phyloP scores from a whole-genome alignment of 2,797 vertebrate species.

The Semotilus atromaculatus region DNA sequence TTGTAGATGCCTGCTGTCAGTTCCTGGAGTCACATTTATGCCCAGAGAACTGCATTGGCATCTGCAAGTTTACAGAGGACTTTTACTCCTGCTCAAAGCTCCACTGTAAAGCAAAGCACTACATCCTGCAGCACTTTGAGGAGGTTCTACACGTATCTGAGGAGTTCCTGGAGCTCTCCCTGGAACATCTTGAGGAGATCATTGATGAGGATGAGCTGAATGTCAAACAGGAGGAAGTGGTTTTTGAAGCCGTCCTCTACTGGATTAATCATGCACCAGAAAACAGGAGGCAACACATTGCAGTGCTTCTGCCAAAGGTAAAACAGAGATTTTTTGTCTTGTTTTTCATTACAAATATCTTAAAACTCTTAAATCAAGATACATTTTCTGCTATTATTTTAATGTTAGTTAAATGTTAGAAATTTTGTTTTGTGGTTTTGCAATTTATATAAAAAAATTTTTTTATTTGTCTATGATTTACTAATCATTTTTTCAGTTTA shows the following conservation, averaged over 20 bases:
- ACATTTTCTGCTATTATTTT: too few species aligned
- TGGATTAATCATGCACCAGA: slow-evolving; percentile 56
- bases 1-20: slow-evolving; percentile 72
- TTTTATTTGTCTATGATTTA: too few species aligned
- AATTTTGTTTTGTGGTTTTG: too few species aligned
- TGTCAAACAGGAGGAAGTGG: slow-evolving; percentile 70
- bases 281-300: slow-evolving; percentile 15
- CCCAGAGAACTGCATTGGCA: slow-evolving; percentile 81
- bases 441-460: too few species aligned
- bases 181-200: slow-evolving; percentile 73
- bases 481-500: too few species aligned
- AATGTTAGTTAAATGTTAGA: too few species aligned
- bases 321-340: too few species aligned
- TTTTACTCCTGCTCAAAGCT: too few species aligned
- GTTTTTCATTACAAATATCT: too few species aligned
- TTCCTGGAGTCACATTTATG: slow-evolving; percentile 78
- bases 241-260: slow-evolving; percentile 52
- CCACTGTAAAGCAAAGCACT: slow-evolving; percentile 41
- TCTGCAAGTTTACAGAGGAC: slow-evolving; percentile 53
- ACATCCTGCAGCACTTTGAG: slow-evolving; percentile 82
- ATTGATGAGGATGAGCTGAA: slow-evolving; percentile 70
- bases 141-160: slow-evolving; percentile 71
- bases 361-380: too few species aligned
- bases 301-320: too few species aligned
- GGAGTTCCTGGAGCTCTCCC: slow-evolving; percentile 71